Base-by-base conservation (phyloP, 2,888 invertebrate species). In the Physocephala rufipes region DNA sequence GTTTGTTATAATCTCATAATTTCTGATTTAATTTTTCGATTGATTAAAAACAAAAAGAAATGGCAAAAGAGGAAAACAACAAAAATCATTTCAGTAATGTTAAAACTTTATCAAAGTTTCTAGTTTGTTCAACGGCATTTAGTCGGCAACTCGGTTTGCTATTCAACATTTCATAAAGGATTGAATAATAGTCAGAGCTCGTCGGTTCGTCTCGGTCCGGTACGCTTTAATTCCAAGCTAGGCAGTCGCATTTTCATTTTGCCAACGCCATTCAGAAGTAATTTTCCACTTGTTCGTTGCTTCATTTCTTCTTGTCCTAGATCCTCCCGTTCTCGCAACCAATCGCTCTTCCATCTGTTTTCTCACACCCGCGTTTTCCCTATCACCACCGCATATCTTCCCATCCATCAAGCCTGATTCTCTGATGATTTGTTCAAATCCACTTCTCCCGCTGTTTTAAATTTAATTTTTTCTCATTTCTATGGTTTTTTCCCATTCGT, bases 1-100 rank as follows among this genome's bases (percentile, higher is more conserved):
- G 49, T 65, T 30, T 49, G 51, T 43, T 55, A 24, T n/a, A 66
- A 66, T 66, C 66, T 66, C 66, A 66, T 36, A 36, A 66, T 55
- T 66, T 64, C 49, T 28, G 26, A 45, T 47, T 64, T 53, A 43
- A 66, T 66, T 53, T 43, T 53, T 53, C 55, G 53, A 66, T 66
- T 66, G 66, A 66, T 66, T 4, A 30, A 66, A 66, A 30, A 28
- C 43, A 55, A 53, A 28, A 19, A 30, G 28, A 28, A 47, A 45
- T 21, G 13, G 13, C 5, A 19, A 19, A 24, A 15, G n/a, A n/a
- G n/a, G n/a, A n/a, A n/a, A n/a, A 26, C 15, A n/a, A 36, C n/a
- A 15, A 61, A 5, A 61, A 26, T 19, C 2, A n/a, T 47, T 16
- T 63, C 19, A 58, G 24, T 15, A 47, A 45, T 63, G 47, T 47